These are phyloP conservation scores for Erinaceus europaeus DNA, from an alignment of 2,113 vertebrate genomes.

Conservation along the genomic window DNA sequence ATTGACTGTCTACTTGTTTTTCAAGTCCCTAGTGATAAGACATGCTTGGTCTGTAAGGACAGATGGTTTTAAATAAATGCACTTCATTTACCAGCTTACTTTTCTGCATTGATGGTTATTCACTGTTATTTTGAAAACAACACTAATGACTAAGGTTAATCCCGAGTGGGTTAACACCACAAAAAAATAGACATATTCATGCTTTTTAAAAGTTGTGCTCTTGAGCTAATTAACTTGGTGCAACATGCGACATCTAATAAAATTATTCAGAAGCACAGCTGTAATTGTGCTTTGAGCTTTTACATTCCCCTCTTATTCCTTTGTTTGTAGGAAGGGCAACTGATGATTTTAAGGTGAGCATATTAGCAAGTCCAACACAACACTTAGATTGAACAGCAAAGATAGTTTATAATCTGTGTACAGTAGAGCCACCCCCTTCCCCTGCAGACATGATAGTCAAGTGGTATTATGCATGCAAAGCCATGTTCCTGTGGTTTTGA, in stretches of 20 bases:
- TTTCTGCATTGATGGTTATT: background rate
- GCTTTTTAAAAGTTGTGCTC: background rate
- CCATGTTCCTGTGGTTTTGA: background rate
- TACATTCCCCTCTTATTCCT: background rate
- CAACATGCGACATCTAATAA: background rate
- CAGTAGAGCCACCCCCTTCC: background rate
- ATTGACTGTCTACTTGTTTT: background rate
- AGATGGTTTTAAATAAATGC: conserved; percentile 1
- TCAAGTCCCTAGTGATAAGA: background rate
- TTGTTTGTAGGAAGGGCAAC: conserved; percentile 3
- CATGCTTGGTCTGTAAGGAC: background rate
- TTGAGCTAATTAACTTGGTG: background rate
- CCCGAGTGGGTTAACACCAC: background rate
- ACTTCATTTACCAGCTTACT: background rate
- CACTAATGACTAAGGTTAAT: background rate
- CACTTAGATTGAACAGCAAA: background rate
- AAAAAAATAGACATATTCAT: background rate
- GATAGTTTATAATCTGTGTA: background rate
- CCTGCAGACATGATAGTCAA: background rate
- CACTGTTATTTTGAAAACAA: conserved; percentile 33
- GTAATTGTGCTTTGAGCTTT: background rate
- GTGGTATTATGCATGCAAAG: conserved; percentile 22
- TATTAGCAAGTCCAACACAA: background rate
- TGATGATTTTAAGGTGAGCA: background rate
- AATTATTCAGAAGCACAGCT: background rate